phyloP scores from a whole-genome alignment of 2,888 invertebrate species.

The Chrysodeixis includens region DNA sequence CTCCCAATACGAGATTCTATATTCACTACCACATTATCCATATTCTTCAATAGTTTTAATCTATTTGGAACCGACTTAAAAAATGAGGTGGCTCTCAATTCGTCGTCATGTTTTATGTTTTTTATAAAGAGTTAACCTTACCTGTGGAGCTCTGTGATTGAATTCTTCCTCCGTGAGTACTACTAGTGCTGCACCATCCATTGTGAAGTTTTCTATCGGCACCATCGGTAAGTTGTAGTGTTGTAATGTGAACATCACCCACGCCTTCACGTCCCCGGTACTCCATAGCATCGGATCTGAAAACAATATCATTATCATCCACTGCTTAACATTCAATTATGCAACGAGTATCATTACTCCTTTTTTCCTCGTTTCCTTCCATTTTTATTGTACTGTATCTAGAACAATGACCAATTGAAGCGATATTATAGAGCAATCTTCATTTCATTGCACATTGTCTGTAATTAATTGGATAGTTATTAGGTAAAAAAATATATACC shows the following conservation, averaged over 20 bases:
- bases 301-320: constrained; percentile 60
- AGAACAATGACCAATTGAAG: constrained; percentile 31
- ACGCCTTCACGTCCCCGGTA: constrained; percentile 94
- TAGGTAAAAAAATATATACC: constrained; percentile 24
- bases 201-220: constrained; percentile 93
- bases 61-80: no score
- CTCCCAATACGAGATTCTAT: not conserved
- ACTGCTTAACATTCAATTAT: not conserved
- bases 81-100: no score
- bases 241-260: constrained; percentile 96
- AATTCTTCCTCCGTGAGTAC: constrained; percentile 96
- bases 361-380: not conserved
- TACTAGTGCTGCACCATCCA: constrained; percentile 94
- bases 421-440: constrained; percentile 17
- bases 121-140: constrained; percentile 72
- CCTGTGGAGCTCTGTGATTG: constrained; percentile 94
- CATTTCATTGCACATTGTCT: constrained; percentile 40
- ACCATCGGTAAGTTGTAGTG: constrained; percentile 94
- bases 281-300: constrained; percentile 97
- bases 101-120: constrained; percentile 18
- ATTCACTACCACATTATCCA: no score
- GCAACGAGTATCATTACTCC: not conserved
- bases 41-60: no score
- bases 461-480: constrained; percentile 44
- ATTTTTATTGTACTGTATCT: not conserved